Evolutionary conservation across 1,140 invertebrate genomes (phyloP), one percentile per base, ranked within the genome.

Genomic region (Daktulosphaira vitifoliae): DNA sequence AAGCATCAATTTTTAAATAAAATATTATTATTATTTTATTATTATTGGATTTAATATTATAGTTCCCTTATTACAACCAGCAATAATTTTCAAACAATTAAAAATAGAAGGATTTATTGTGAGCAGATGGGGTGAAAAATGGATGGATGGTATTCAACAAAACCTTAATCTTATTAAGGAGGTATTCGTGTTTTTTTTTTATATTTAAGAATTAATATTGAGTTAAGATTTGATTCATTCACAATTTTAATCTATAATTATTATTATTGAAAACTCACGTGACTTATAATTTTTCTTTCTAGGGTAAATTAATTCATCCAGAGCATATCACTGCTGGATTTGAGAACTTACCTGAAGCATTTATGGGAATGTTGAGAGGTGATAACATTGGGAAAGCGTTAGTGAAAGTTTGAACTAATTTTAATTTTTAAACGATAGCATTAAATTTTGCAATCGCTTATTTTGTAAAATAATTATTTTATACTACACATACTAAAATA

Each of bases 261-360:
- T 5, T 49, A 20, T 64, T 13, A 26, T 59, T 22, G 11, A 42
- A 46, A 16, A 16, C 11, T 48, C 0, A 16, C 13, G 13, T 26
- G 11, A 0, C 44, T 29, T 37, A 11, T 48, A 20, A 42, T 22
- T 64, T 16, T 65, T 69, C 29, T 62, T 68, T 70, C 48, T 52
- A 74, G 76, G 84, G 82, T 16, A 84, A 83, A 76, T 59, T 87
- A 3, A 81, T 82, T 69, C 81, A 81, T 67, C 73, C 77, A 69
- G 84, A 86, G 72, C 83, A 83, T 53, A 68, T 82, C 0, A 81
- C 79, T 5, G 72, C 84, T 66, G 84, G 85, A 13, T 86, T 87
- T 74, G 82, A 85, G 68, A 84, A 84, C 68, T 82, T 84, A 79
- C 81, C 82, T 7, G 75, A 81, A 65, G 83, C 84, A 26, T 80